phyloP scores from a whole-genome alignment of 1,140 invertebrate genomes.

The Archivesica marissinica region DNA sequence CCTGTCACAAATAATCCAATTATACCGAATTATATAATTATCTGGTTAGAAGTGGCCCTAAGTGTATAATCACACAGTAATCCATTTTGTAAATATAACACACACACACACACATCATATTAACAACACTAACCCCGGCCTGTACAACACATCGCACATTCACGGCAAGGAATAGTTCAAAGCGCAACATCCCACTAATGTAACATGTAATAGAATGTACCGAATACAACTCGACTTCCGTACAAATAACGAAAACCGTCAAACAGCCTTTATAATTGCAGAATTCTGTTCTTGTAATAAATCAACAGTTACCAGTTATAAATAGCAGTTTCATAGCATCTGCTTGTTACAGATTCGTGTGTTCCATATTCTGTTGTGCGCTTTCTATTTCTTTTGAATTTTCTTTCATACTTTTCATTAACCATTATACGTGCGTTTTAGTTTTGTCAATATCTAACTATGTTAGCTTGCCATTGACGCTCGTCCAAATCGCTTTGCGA shows the following conservation, averaged over 20 bases:
- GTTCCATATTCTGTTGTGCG: background rate
- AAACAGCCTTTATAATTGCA: background rate
- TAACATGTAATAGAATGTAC: background rate
- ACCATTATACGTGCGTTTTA: conserved; percentile 1
- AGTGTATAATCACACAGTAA: no score
- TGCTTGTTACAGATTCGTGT: background rate
- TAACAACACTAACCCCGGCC: no score
- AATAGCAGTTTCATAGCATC: background rate
- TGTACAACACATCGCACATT: no score
- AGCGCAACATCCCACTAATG: no score
- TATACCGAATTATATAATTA: no score
- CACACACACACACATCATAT: no score
- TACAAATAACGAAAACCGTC: background rate
- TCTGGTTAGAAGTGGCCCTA: no score
- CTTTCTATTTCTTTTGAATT: background rate
- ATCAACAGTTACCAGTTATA: background rate
- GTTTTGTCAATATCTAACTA: conserved; percentile 8
- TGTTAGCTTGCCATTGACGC: background rate
- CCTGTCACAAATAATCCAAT: no score
- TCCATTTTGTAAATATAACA: no score
- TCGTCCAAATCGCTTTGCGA: background rate
- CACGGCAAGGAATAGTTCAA: no score
- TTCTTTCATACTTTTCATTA: conserved; percentile 1
- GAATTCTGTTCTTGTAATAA: background rate
- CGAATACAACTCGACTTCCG: background rate